Conservation (phyloP, 2,113 vertebrate genomes). For the Eira barbara region DNA sequence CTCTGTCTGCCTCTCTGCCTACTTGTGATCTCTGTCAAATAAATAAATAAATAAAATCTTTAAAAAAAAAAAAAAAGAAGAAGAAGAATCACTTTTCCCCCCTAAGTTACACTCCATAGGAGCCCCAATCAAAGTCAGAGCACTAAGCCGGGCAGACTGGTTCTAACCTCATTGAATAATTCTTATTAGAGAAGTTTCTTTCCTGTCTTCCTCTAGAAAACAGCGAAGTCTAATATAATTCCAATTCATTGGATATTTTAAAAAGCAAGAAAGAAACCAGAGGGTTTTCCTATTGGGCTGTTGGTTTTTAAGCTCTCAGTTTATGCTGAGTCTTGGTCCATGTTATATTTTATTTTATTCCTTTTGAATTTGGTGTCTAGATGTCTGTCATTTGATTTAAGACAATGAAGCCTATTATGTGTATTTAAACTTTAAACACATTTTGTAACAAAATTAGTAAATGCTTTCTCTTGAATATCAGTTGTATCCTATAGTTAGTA, state of each 20-base stretch:
- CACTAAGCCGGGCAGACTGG: too few species aligned
- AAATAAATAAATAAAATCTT: too few species aligned
- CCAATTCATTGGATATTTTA: background rate
- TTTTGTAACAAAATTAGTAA: conserved; percentile 24
- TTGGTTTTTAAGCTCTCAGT: background rate
- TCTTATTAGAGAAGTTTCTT: background rate
- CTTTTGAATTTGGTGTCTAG: background rate
- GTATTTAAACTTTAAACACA: background rate
- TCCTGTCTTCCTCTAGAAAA: background rate
- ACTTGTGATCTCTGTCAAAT: too few species aligned
- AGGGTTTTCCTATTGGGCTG: background rate
- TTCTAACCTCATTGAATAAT: background rate
- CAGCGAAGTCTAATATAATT: background rate
- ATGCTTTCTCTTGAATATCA: background rate
- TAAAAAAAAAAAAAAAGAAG: too few species aligned
- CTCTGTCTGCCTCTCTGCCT: too few species aligned
- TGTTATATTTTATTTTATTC: background rate
- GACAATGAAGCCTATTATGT: background rate
- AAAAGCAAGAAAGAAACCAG: background rate
- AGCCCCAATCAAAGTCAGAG: background rate
- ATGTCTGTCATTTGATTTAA: conserved; percentile 14
- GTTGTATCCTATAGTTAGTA: background rate
- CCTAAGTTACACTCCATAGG: background rate
- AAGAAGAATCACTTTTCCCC: too few species aligned
- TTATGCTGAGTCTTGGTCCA: background rate